A percentile compares a stretch with the other conserved stretches of the same genome.
Evolutionary conservation across 2,797 vertebrate genomes (phyloP).

Genomic region (Paramormyrops hopkinsi): DNA sequence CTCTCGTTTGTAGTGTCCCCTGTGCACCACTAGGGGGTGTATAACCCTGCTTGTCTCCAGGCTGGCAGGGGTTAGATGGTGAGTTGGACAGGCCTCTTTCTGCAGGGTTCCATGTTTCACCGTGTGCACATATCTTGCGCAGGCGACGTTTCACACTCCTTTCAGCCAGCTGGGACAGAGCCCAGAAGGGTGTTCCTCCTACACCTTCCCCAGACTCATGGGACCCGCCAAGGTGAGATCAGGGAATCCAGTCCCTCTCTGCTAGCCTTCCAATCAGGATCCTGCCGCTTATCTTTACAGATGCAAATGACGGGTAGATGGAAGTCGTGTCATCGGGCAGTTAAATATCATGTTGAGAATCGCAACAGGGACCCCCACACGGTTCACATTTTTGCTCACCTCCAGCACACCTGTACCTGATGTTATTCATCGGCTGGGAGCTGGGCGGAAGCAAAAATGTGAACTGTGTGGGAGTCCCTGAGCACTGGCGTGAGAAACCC

Average conservation of each 20-base stretch:
- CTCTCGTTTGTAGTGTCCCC: neutral
- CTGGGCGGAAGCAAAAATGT: neutral
- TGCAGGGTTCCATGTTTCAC: neutral
- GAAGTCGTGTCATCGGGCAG: neutral
- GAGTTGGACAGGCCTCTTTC: neutral
- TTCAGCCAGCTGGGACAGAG: conserved; percentile 81
- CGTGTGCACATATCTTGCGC: neutral
- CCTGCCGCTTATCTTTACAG: neutral
- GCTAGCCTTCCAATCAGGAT: neutral
- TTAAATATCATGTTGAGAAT: neutral
- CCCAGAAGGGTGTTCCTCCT: conserved; percentile 87
- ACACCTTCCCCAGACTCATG: conserved; percentile 86
- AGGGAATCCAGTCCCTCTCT: neutral
- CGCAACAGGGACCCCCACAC: neutral
- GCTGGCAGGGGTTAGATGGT: neutral
- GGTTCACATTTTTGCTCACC: neutral
- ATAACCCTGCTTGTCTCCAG: neutral
- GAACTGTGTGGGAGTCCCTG: neutral
- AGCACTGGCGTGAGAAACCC: neutral
- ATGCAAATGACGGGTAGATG: neutral
- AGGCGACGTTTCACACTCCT: conserved; percentile 86
- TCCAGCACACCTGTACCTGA: neutral
- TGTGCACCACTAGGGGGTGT: neutral
- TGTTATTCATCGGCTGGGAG: neutral
- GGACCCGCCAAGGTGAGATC: conserved; percentile 72